phyloP scores from a whole-genome alignment of 2,113 vertebrate genomes.

The Nibea coibor region DNA sequence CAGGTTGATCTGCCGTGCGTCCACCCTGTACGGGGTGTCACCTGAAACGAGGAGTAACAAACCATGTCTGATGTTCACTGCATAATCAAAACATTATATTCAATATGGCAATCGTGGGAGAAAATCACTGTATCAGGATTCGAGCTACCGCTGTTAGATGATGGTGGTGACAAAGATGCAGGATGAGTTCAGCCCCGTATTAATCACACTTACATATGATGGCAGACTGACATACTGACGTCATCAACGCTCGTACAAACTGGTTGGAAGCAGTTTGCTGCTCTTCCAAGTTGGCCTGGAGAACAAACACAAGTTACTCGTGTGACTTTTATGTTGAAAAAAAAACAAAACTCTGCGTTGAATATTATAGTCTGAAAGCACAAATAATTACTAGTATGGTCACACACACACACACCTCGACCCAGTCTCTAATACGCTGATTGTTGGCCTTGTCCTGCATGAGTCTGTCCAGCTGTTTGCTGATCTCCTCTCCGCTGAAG shows the following conservation, averaged over 20 bases:
- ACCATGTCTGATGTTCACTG: background rate
- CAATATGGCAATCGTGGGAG: background rate
- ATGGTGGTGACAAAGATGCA: background rate
- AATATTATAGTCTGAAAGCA: background rate
- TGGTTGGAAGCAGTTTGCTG: constrained; percentile 87
- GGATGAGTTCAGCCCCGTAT: background rate
- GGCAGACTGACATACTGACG: constrained; percentile 91
- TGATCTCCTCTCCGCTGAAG: constrained; percentile 88
- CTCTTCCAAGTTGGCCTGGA: constrained; percentile 91
- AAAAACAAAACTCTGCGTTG: background rate
- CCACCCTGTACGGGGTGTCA: constrained; percentile 90
- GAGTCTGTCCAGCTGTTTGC: constrained; percentile 88
- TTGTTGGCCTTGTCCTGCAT: constrained; percentile 90
- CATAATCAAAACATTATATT: background rate
- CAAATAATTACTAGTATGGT: background rate
- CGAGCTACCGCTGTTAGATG: background rate
- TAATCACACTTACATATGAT: constrained; percentile 89
- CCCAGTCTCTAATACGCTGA: constrained; percentile 93
- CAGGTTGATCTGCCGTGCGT: constrained; percentile 83
- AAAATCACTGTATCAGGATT: background rate
- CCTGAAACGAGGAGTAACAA: constrained; percentile 74
- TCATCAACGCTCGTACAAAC: constrained; percentile 93
- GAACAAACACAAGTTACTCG: background rate
- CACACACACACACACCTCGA: constrained; percentile 85
- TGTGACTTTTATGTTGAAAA: background rate